Conservation (phyloP, 2,888 invertebrate species). For the Diploptera punctata region DNA sequence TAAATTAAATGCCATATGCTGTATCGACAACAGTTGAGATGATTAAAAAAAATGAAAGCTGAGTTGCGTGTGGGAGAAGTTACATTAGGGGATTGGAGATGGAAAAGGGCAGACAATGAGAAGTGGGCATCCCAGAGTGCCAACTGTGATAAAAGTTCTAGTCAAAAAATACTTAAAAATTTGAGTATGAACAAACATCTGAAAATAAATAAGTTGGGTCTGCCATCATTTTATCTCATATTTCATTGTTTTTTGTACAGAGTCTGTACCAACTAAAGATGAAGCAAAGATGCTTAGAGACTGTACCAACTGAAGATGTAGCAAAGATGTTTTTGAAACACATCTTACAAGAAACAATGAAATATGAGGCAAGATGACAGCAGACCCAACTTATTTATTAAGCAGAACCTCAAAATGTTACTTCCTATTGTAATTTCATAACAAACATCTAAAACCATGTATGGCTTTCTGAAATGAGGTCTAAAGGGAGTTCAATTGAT, state of each 20-base stretch:
- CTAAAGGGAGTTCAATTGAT: not conserved
- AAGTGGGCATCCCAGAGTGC: not conserved
- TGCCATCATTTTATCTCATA: too few species aligned
- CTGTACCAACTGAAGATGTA: too few species aligned
- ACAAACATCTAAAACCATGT: too few species aligned
- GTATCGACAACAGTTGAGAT: not conserved
- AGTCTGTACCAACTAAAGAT: too few species aligned
- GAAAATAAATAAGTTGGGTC: not conserved
- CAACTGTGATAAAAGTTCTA: not conserved
- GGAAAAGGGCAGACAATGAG: not conserved
- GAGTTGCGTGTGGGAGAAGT: not conserved
- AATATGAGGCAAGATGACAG: too few species aligned
- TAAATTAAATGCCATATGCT: not conserved
- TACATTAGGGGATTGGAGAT: not conserved
- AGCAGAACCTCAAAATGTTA: too few species aligned
- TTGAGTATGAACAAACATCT: not conserved
- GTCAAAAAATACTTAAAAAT: not conserved
- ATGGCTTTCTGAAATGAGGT: not conserved
- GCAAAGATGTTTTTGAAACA: too few species aligned
- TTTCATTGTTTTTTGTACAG: too few species aligned
- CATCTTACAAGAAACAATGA: too few species aligned
- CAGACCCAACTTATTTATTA: too few species aligned
- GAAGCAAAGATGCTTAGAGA: too few species aligned
- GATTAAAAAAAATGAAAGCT: not conserved
- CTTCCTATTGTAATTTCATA: too few species aligned